phyloP scores from a whole-genome alignment of 2,113 vertebrate species.

The Patagioenas fasciata region DNA sequence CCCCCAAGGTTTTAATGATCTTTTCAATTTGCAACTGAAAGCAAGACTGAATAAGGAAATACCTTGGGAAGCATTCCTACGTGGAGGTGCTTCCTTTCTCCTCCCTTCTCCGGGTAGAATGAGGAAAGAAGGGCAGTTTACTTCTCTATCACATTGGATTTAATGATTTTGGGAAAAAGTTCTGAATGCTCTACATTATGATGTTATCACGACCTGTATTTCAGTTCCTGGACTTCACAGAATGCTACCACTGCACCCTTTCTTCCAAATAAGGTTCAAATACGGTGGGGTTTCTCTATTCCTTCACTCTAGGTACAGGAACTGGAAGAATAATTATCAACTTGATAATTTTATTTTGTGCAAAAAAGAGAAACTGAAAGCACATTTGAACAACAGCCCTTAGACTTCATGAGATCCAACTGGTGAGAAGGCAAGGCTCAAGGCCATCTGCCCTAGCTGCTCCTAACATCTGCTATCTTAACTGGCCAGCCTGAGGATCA shows the following conservation, averaged over 20 bases:
- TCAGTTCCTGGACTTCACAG: neutral
- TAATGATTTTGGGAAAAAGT: neutral
- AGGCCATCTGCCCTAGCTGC: constrained; percentile 55
- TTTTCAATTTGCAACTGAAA: neutral
- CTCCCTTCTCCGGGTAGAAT: neutral
- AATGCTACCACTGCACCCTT: neutral
- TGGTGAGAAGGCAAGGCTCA: constrained; percentile 17
- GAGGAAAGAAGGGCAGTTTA: neutral
- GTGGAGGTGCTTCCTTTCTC: neutral
- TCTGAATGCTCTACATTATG: neutral
- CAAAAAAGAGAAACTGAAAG: neutral
- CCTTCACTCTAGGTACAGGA: neutral
- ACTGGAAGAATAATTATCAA: neutral
- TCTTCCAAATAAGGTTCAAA: neutral
- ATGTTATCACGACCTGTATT: neutral
- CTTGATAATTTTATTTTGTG: neutral
- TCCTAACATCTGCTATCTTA: constrained; percentile 56
- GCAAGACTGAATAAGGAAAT: neutral
- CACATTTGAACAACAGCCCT: neutral
- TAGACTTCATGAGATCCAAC: neutral
- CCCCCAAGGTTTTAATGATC: neutral
- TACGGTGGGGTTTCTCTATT: neutral
- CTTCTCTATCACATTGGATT: neutral
- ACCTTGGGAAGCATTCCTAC: neutral
- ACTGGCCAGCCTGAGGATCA: neutral